phyloP scores from a whole-genome alignment of 2,888 invertebrate genomes.

The Amaurobius ferox region DNA sequence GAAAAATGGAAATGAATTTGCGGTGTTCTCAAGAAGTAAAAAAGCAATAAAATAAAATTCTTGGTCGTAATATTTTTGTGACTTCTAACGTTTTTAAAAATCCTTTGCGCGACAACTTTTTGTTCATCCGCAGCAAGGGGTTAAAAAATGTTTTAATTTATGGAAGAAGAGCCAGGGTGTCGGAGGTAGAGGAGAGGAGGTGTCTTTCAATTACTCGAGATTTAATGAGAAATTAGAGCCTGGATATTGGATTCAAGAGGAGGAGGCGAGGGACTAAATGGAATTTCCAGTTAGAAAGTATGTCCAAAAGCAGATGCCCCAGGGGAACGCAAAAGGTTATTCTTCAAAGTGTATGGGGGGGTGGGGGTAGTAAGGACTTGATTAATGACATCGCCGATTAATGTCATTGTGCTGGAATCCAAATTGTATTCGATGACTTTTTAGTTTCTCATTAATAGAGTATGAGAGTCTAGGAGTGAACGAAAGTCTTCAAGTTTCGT shows the following conservation, averaged over 20 bases:
- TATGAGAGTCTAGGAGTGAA: slow-evolving; percentile 2
- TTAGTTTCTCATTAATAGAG: slow-evolving; percentile 61
- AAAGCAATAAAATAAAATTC: background rate
- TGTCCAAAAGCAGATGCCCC: slow-evolving; percentile 44
- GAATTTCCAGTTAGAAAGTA: slow-evolving; percentile 48
- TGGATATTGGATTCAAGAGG: slow-evolving; percentile 56
- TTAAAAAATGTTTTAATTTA: slow-evolving; percentile 70
- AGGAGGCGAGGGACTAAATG: slow-evolving; percentile 52
- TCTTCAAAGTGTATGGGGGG: slow-evolving; percentile 38
- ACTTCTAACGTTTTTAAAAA: slow-evolving; percentile 8
- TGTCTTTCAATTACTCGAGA: slow-evolving; percentile 67
- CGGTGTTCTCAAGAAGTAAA: background rate
- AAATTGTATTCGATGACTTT: slow-evolving; percentile 66
- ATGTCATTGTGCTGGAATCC: slow-evolving; percentile 64
- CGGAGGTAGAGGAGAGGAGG: slow-evolving; percentile 7
- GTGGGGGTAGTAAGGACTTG: slow-evolving; percentile 23
- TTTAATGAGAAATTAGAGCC: slow-evolving; percentile 71
- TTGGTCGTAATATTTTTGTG: slow-evolving; percentile 11
- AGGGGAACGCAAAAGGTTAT: slow-evolving; percentile 53
- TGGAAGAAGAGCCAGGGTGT: slow-evolving; percentile 47
- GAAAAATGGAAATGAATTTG: background rate
- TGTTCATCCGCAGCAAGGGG: slow-evolving; percentile 18
- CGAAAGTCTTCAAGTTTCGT: slow-evolving; percentile 25
- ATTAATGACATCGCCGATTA: slow-evolving; percentile 70
- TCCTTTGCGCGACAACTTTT: slow-evolving; percentile 15